phyloP scores from a whole-genome alignment of 2,888 invertebrate species.

The Hoplodrina blanda region DNA sequence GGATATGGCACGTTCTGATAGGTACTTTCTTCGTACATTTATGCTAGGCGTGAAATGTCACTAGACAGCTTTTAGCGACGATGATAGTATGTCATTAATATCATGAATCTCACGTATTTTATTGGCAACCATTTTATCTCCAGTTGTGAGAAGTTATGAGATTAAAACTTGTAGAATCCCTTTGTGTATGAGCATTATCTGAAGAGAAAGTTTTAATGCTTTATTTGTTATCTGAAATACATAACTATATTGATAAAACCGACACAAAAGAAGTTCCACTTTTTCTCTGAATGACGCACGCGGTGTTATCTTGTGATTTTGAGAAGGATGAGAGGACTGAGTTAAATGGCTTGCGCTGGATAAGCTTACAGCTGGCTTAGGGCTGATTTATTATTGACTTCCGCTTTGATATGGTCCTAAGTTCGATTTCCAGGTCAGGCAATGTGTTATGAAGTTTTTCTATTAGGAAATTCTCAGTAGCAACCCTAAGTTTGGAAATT shows the following conservation, averaged over 20 bases:
- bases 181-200: constrained; percentile 17
- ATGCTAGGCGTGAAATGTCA: neutral
- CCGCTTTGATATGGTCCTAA: too few relatives aligned
- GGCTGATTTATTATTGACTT: too few relatives aligned
- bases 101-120: constrained; percentile 37
- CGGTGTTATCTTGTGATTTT: neutral
- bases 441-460: too few relatives aligned
- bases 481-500: too few relatives aligned
- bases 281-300: neutral
- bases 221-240: constrained; percentile 1
- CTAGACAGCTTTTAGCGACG: constrained; percentile 23
- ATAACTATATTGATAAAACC: constrained; percentile 18
- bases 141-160: constrained; percentile 25
- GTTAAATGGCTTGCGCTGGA: too few relatives aligned
- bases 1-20: neutral
- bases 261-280: constrained; percentile 7
- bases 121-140: constrained; percentile 27
- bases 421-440: too few relatives aligned
- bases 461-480: too few relatives aligned
- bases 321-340: neutral
- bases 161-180: neutral
- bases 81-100: neutral
- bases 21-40: neutral
- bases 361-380: too few relatives aligned
- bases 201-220: constrained; percentile 24